Percentiles rank a stretch among this genome's conserved stretches.
These are phyloP conservation scores for Corapipo altera DNA, from an alignment of 2,113 vertebrate species.

Conservation along the genomic window DNA sequence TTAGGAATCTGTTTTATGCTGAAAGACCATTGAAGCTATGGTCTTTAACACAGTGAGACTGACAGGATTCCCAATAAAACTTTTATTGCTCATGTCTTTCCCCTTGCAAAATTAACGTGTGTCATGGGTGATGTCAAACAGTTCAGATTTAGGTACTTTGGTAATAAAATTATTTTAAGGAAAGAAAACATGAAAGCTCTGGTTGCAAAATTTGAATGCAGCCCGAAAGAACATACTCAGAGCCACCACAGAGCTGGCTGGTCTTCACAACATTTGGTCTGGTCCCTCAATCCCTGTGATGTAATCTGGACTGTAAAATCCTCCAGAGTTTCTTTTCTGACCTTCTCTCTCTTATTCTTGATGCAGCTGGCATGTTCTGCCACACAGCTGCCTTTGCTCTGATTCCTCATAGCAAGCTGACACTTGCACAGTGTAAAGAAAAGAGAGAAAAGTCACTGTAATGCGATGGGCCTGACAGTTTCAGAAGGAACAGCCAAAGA, in stretches of 20 bases:
- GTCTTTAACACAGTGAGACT: background rate
- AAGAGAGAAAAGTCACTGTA: slow-evolving; percentile 19
- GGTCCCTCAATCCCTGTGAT: background rate
- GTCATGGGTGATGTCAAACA: background rate
- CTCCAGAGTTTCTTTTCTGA: slow-evolving; percentile 28
- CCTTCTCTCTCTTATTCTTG: slow-evolving; percentile 20
- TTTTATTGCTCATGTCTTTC: background rate
- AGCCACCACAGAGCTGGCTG: background rate
- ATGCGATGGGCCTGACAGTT: slow-evolving; percentile 35
- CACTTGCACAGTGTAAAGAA: background rate
- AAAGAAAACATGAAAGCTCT: background rate
- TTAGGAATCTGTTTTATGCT: background rate
- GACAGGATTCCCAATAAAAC: background rate
- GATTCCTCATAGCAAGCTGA: slow-evolving; percentile 3
- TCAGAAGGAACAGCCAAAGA: slow-evolving; percentile 45
- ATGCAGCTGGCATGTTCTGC: slow-evolving; percentile 16
- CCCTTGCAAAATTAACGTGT: background rate
- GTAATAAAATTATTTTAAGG: background rate
- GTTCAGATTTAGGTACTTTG: background rate
- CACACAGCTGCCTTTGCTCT: slow-evolving; percentile 33
- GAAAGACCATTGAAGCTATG: background rate
- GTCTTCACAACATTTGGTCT: background rate
- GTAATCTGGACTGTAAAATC: background rate
- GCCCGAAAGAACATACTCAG: background rate
- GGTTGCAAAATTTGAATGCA: background rate